Evolutionary conservation across 2,797 vertebrate genomes (phyloP).

Genomic region (Sarcophilus harrisii): DNA sequence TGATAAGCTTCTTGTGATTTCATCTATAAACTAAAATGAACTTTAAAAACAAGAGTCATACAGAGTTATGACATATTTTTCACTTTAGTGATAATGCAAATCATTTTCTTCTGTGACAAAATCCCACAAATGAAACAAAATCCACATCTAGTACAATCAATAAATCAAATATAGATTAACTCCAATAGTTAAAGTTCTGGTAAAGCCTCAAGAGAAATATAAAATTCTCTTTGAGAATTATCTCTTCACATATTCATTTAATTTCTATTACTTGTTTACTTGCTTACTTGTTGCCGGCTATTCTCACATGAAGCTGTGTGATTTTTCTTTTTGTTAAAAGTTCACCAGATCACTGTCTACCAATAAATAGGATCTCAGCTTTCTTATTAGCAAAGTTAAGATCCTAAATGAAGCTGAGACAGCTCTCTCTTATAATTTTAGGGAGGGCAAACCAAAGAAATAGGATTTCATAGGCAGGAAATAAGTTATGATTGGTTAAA

Average conservation of each 20-base stretch:
- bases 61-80: neutral
- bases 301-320: neutral
- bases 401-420: too few species aligned
- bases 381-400: too few species aligned
- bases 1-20: neutral
- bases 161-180: neutral
- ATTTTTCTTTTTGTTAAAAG: neutral
- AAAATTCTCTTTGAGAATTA: neutral
- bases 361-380: too few species aligned
- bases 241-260: neutral
- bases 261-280: neutral
- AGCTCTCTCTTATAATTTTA: too few species aligned
- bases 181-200: neutral
- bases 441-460: too few species aligned
- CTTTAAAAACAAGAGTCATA: slow-evolving; percentile 15
- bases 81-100: slow-evolving; percentile 3
- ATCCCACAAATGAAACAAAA: neutral
- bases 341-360: neutral
- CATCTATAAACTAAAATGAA: neutral
- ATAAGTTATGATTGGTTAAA: too few species aligned
- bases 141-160: neutral
- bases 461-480: too few species aligned
- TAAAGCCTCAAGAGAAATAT: neutral
- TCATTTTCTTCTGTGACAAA: slow-evolving; percentile 2
- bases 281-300: neutral